phyloP scores from a whole-genome alignment of 2,797 vertebrate genomes.

The Halcyon leucocephala region DNA sequence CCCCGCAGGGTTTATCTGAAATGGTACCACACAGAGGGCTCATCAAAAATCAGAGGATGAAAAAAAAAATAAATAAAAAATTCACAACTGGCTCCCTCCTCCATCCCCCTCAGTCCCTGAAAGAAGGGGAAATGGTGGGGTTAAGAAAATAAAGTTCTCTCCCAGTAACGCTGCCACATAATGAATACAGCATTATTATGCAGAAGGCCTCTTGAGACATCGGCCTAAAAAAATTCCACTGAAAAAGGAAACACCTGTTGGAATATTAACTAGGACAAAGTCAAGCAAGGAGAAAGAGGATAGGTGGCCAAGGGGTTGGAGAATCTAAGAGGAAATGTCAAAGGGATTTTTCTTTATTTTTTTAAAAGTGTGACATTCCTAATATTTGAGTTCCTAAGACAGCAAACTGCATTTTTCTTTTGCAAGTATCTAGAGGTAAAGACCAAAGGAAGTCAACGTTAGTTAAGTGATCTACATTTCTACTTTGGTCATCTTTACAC shows the following conservation, averaged over 20 bases:
- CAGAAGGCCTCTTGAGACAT: conserved; percentile 57
- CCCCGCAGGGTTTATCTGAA: not conserved
- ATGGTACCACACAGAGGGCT: not conserved
- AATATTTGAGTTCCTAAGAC: not conserved
- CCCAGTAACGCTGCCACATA: conserved; percentile 22
- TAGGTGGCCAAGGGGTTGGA: conserved; percentile 47
- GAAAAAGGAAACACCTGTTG: conserved; percentile 74
- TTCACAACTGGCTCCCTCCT: not conserved
- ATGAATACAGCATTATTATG: conserved; percentile 63
- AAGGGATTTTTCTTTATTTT: not conserved
- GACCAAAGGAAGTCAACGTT: not conserved
- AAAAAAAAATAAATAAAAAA: not conserved
- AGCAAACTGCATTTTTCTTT: not conserved
- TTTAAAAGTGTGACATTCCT: not conserved
- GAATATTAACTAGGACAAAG: conserved; percentile 73
- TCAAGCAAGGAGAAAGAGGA: conserved; percentile 68
- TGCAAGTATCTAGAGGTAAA: not conserved
- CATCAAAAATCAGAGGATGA: not conserved
- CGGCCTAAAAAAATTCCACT: conserved; percentile 66
- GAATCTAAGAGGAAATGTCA: not conserved
- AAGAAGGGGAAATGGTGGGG: conserved; percentile 56
- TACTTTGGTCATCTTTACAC: not conserved
- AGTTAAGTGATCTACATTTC: not conserved
- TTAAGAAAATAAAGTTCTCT: conserved; percentile 73
- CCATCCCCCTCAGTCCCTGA: not conserved